A percentile compares a stretch with the other conserved stretches of the same genome.
Evolutionary conservation across 1,140 invertebrate species (phyloP).

Genomic region (Drosophila teissieri): DNA sequence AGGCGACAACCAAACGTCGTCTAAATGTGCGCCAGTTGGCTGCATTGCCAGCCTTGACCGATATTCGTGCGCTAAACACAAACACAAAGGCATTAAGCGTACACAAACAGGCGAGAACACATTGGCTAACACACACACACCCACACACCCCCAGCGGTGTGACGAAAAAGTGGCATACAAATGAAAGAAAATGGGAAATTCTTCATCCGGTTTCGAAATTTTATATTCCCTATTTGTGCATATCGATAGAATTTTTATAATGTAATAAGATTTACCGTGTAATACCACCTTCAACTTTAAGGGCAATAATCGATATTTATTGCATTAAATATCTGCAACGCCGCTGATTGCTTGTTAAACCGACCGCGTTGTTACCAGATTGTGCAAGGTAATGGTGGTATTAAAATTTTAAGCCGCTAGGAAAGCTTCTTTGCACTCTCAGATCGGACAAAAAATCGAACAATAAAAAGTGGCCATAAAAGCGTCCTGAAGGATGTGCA

Average conservation of each 20-base stretch:
- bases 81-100: conserved; percentile 46
- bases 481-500: conserved; percentile 3
- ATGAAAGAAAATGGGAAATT: conserved; percentile 1
- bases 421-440: neutral
- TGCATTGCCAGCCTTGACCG: conserved; percentile 67
- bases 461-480: conserved; percentile 13
- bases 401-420: conserved; percentile 1
- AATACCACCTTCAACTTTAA: neutral
- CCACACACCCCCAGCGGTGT: conserved; percentile 5
- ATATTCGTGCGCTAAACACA: conserved; percentile 60
- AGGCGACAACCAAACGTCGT: conserved; percentile 37
- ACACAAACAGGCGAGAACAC: conserved; percentile 18
- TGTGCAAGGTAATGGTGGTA: conserved; percentile 1
- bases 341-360: neutral
- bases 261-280: neutral
- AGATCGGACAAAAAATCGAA: neutral
- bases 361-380: neutral
- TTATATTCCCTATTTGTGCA: neutral
- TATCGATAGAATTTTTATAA: too few relatives aligned
- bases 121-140: conserved; percentile 8
- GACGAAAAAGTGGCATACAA: conserved; percentile 52
- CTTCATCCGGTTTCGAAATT: neutral
- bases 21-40: conserved; percentile 38
- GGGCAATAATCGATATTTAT: neutral
- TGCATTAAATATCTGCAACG: neutral